Base-by-base conservation (phyloP, 2,797 vertebrate species). In the Phrynocephalus vlangalii region DNA sequence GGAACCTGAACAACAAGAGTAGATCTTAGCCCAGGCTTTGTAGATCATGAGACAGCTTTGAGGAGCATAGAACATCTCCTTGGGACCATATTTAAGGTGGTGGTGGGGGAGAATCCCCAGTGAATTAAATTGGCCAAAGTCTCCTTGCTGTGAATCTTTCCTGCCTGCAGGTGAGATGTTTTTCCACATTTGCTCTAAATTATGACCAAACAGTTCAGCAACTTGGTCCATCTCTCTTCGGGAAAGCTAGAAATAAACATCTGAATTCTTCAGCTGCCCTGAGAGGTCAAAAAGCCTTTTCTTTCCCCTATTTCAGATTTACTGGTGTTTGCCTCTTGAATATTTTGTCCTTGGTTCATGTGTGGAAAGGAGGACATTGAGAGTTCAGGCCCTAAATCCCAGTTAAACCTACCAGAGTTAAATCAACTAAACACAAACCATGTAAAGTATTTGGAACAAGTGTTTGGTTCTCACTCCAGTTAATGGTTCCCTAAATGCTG, bases 371-470 rank as follows among this genome's bases (percentile, higher is more conserved):
- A 70, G 44, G 5, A 26, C 2, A 13, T 2, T 8, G 77, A 56
- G 48, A n/a, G 8, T n/a, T 16, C 50, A 9, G 79, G 18, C 38
- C 71, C 71, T 30, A 82, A 50, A 84, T 81, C 77, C 77, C 38
- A 15, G 8, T 15, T 5, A 52, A 85, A 75, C 70, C 20, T 0
- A 56, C 87, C 28, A 56, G 83, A 80, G 38, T 79, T 85, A 85
- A 79, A 86, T 89, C 88, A 86, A 78, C 66, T 38, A 68, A 26
- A 72, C 79, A n/a, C 28, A 84, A 80, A 73, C 33, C 76, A 63
- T 78, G 86, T 68, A 82, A 79, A 38, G n/a, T 67, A 70, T 71
- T 38, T 82, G 84, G 72, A 86, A 66, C 72, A 78, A 33, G 72
- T 8, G 30, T 33, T 18, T 5, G 48, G 1, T 13, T n/a, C 75